These are phyloP conservation scores for Phoxinus dragarum DNA, from an alignment of 2,797 vertebrate species.

Conservation along the genomic window DNA sequence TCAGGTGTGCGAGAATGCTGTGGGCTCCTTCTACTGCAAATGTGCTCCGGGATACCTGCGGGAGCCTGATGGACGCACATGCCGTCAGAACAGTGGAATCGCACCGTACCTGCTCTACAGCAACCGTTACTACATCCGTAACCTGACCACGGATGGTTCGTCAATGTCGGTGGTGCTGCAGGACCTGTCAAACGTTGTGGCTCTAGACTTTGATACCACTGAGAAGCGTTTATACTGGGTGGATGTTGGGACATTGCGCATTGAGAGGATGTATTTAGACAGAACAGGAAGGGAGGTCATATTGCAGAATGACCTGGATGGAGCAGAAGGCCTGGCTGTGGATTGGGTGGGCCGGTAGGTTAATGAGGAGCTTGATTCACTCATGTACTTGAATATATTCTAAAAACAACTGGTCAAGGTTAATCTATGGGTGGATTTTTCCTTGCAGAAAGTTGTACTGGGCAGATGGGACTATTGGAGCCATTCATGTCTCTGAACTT, in stretches of 20 bases:
- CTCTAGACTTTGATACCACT: constrained; percentile 73
- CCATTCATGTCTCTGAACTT: constrained; percentile 78
- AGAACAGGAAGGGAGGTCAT: constrained; percentile 72
- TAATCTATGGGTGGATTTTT: neutral
- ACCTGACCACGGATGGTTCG: constrained; percentile 74
- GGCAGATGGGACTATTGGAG: constrained; percentile 67
- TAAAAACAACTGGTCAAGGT: neutral
- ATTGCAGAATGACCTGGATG: constrained; percentile 55
- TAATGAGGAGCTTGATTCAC: neutral
- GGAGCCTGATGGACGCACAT: constrained; percentile 74
- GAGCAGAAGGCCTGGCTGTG: constrained; percentile 73
- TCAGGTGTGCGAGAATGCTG: constrained; percentile 76
- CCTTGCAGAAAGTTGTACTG: constrained; percentile 78
- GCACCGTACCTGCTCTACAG: constrained; percentile 75
- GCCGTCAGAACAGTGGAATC: constrained; percentile 79
- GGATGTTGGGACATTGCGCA: constrained; percentile 65
- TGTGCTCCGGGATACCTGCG: constrained; percentile 77
- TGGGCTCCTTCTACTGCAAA: constrained; percentile 77
- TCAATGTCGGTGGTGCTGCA: constrained; percentile 73
- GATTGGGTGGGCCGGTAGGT: constrained; percentile 81
- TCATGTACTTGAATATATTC: neutral
- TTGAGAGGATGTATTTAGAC: constrained; percentile 77
- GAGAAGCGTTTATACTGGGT: constrained; percentile 79
- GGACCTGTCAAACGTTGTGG: constrained; percentile 72
- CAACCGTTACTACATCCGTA: constrained; percentile 80